A percentile compares a stretch with the other conserved stretches of the same genome.
Conservation (phyloP, 2,888 invertebrate genomes). For the Melipona beecheii region DNA sequence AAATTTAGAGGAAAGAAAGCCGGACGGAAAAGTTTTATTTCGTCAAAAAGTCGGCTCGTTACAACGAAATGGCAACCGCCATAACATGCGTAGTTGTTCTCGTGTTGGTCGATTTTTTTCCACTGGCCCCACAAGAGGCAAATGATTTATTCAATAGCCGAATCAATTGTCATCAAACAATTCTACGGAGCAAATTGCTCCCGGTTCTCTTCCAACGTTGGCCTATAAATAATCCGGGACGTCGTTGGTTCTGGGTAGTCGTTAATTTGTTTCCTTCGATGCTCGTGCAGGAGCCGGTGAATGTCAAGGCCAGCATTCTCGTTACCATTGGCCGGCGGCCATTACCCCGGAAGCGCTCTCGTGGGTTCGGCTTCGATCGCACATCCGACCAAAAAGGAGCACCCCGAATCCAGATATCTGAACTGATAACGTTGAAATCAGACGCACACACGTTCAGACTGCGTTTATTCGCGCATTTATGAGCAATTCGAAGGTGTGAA, state of each 20-base stretch:
- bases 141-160: conserved; percentile 17
- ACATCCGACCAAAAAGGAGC: conserved; percentile 51
- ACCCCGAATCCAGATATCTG: conserved; percentile 16
- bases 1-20: too few species aligned
- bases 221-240: conserved; percentile 50
- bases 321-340: conserved; percentile 68
- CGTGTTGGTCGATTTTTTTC: not conserved
- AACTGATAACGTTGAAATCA: conserved; percentile 22
- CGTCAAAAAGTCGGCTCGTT: not conserved
- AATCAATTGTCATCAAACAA: conserved; percentile 35
- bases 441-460: not conserved
- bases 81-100: not conserved
- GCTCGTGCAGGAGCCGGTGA: conserved; percentile 65
- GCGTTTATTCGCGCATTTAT: not conserved
- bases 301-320: conserved; percentile 77
- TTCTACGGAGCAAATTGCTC: conserved; percentile 32
- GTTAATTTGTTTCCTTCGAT: conserved; percentile 64
- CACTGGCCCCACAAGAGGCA: rapidly evolving
- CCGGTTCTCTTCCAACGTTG: conserved; percentile 14
- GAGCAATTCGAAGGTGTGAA: not conserved
- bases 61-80: not conserved
- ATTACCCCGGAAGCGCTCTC: conserved; percentile 72
- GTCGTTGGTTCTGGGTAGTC: conserved; percentile 46
- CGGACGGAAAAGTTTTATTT: too few species aligned
- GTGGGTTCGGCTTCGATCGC: conserved; percentile 48